Percentiles rank a stretch among this genome's conserved stretches.
Conservation (phyloP, 2,797 vertebrate genomes). For the Anabas testudineus region DNA sequence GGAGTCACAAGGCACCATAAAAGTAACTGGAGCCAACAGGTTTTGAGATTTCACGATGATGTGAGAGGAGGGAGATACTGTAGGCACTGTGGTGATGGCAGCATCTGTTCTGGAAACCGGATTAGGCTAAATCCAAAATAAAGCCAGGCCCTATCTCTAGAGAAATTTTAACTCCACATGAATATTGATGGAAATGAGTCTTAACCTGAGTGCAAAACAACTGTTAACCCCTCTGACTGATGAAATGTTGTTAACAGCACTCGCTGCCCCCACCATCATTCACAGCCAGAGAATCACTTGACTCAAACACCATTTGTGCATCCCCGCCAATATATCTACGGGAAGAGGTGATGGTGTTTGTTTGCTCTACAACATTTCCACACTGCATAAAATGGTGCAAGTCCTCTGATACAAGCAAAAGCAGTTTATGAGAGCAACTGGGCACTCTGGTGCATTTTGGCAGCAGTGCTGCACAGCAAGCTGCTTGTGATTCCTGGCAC, state of each 20-base stretch:
- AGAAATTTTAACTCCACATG: slow-evolving; percentile 60
- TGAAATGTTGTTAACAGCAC: slow-evolving; percentile 55
- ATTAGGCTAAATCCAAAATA: slow-evolving; percentile 64
- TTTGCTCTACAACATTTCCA: slow-evolving; percentile 32
- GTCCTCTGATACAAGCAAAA: slow-evolving; percentile 27
- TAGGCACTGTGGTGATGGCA: slow-evolving; percentile 38
- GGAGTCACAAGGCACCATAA: slow-evolving; percentile 46
- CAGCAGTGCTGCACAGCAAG: slow-evolving; percentile 49
- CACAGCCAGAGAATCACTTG: slow-evolving; percentile 56
- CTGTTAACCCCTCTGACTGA: slow-evolving; percentile 63
- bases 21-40: slow-evolving; percentile 44
- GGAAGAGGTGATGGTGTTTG: slow-evolving; percentile 28
- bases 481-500: slow-evolving; percentile 58
- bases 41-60: slow-evolving; percentile 47
- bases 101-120: slow-evolving; percentile 64
- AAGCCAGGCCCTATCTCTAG: slow-evolving; percentile 48
- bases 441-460: slow-evolving; percentile 56
- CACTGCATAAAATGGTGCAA: slow-evolving; percentile 19
- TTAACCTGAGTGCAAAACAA: slow-evolving; percentile 68
- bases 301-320: slow-evolving; percentile 47
- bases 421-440: slow-evolving; percentile 36
- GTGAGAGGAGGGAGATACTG: slow-evolving; percentile 30
- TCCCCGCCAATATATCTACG: slow-evolving; percentile 21
- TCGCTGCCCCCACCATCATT: slow-evolving; percentile 39
- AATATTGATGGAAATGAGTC: slow-evolving; percentile 71